A percentile compares a stretch with the other conserved stretches of the same genome.
Conservation (phyloP, 2,113 vertebrate species). For the Trematomus loennbergii region DNA sequence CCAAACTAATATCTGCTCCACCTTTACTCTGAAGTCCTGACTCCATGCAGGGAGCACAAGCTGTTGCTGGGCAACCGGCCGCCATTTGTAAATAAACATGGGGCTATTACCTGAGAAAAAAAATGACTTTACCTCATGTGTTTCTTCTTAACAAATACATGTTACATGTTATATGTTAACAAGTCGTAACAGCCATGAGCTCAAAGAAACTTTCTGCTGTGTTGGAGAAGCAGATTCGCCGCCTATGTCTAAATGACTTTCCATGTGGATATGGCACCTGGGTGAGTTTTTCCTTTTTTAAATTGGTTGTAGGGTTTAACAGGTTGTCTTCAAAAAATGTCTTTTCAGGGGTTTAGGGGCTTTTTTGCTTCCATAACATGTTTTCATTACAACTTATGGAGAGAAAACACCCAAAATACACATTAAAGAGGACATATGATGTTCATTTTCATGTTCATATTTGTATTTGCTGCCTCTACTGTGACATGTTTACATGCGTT, state of each 20-base stretch:
- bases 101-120: constrained; percentile 7
- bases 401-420: too few relatives aligned
- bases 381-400: too few relatives aligned
- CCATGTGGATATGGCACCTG: constrained; percentile 88
- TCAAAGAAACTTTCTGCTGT: constrained; percentile 70
- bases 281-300: constrained; percentile 75
- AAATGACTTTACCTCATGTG: background rate
- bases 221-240: constrained; percentile 76
- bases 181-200: constrained; percentile 41
- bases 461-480: too few relatives aligned
- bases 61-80: constrained; percentile 72
- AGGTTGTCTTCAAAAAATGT: background rate
- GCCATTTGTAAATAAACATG: constrained; percentile 40
- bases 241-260: constrained; percentile 85
- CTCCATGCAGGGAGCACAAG: background rate
- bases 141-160: background rate
- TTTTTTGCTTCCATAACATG: too few relatives aligned
- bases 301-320: background rate
- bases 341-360: background rate
- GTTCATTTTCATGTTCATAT: too few relatives aligned
- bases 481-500: too few relatives aligned
- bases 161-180: background rate
- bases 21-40: background rate
- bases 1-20: background rate
- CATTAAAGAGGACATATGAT: too few relatives aligned